Evolutionary conservation across 2,888 invertebrate species (phyloP), one percentile per base, ranked within the genome.

Genomic region (Dendrolimus houi): DNA sequence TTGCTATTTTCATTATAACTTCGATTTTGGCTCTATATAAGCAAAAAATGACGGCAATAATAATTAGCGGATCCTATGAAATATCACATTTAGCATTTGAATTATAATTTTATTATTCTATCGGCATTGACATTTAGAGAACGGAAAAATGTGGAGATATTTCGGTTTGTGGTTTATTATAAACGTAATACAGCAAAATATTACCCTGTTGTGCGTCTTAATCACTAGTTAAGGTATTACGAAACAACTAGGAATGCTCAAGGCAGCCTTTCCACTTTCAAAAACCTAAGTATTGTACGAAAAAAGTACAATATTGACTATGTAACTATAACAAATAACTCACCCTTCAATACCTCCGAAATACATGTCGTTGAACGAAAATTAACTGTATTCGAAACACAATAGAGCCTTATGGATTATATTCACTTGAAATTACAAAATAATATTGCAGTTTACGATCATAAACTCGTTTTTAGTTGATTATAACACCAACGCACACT

Each of bases 291-390:
- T 61, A 62, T 58, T 54, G 42, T 52, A 58, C 59, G 61, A 63
- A 63, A 53, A 58, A 13, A 58, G 52, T 63, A 64, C 58, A 57
- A 55, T 55, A 62, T 57, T 53, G 55, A 56, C 42, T 52, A 52
- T 55, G 40, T 13, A 52, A 13, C 41, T 56, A 56, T 56, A 59
- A n/a, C 52, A 56, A 57, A 53, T 53, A 55, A 77, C 87, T 79
- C 62, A 89, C 89, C 89, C 89, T 74, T 89, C 89, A 41, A 88
- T 82, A 53, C 89, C 89, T 54, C 87, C 89, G 61, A 87, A 89
- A 74, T 78, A 86, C 83, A 75, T 76, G 59, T 60, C 66, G 56
- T 57, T 53, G 14, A 55, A 54, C 57, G 56, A 59, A 58, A 55
- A 58, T 57, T 56, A 54, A 54, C 55, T 54, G 52, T 52, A 60